Conservation (phyloP, 2,888 invertebrate species). For the Ischnus inquisitorius region DNA sequence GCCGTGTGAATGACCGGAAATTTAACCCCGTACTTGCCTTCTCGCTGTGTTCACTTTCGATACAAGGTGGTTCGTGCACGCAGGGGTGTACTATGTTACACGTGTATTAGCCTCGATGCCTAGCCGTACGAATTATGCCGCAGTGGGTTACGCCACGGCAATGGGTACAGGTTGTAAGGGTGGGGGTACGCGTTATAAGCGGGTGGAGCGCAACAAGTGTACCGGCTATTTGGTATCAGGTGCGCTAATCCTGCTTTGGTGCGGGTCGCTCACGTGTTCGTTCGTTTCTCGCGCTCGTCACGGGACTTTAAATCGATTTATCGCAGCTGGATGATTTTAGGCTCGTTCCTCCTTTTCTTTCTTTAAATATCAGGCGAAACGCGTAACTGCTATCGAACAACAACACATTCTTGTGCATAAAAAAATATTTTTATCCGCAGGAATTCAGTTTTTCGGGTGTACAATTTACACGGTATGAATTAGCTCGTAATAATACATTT, state of each 20-base stretch:
- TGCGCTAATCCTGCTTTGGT: conserved; percentile 59
- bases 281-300: conserved; percentile 16
- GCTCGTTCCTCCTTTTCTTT: too few relatives aligned
- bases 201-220: conserved; percentile 77
- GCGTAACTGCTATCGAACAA: too few relatives aligned
- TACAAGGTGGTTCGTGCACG: conserved; percentile 71
- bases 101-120: not conserved
- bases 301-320: not conserved
- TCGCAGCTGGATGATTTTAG: not conserved
- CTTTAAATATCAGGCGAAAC: too few relatives aligned
- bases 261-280: conserved; percentile 54
- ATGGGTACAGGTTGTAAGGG: conserved; percentile 11
- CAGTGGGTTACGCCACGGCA: conserved; percentile 43
- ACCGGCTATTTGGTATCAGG: conserved; percentile 76
- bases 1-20: conserved; percentile 60
- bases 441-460: not conserved
- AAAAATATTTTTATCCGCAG: not conserved
- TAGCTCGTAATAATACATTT: conserved; percentile 18
- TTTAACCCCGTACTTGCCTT: conserved; percentile 33
- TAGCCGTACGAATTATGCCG: conserved; percentile 62
- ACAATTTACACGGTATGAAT: not conserved
- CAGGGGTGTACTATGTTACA: conserved; percentile 61
- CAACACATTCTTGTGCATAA: too few relatives aligned
- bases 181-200: not conserved
- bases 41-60: conserved; percentile 71